phyloP scores from a whole-genome alignment of 2,113 vertebrate genomes.

The Phoenicopterus ruber region DNA sequence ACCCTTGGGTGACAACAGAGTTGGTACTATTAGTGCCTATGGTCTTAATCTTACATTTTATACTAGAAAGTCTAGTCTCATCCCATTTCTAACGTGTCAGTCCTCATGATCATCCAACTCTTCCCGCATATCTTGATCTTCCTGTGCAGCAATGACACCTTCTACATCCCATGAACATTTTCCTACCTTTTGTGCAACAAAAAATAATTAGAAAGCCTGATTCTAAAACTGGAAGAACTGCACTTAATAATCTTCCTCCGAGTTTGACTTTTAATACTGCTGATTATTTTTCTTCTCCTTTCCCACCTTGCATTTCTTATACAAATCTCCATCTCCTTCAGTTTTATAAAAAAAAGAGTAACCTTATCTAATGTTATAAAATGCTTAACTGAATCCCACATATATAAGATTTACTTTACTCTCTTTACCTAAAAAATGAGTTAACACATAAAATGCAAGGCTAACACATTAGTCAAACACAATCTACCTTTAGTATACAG shows the following conservation, averaged over 20 bases:
- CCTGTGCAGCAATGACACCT: neutral
- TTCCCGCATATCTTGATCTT: neutral
- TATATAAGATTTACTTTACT: neutral
- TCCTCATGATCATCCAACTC: neutral
- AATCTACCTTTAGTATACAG: neutral
- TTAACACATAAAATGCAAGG: neutral
- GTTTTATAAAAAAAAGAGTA: slow-evolving; percentile 32
- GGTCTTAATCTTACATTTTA: neutral
- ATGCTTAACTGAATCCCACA: neutral
- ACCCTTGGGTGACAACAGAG: neutral
- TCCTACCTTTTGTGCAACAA: neutral
- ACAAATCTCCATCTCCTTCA: neutral
- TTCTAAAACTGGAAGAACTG: neutral
- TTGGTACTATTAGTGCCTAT: neutral
- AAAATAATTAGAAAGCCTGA: neutral
- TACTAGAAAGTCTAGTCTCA: neutral
- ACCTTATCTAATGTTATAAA: slow-evolving; percentile 9
- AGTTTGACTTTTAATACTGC: neutral
- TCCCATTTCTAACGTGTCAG: neutral
- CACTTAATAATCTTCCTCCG: neutral
- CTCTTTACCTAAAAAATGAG: neutral
- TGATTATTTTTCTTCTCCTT: slow-evolving; percentile 16
- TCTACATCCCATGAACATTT: neutral
- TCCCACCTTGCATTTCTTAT: neutral
- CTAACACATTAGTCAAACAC: neutral